Evolutionary conservation across 2,113 vertebrate species (phyloP), one percentile per base, ranked within the genome.

Genomic region (Myrmecobius fasciatus): DNA sequence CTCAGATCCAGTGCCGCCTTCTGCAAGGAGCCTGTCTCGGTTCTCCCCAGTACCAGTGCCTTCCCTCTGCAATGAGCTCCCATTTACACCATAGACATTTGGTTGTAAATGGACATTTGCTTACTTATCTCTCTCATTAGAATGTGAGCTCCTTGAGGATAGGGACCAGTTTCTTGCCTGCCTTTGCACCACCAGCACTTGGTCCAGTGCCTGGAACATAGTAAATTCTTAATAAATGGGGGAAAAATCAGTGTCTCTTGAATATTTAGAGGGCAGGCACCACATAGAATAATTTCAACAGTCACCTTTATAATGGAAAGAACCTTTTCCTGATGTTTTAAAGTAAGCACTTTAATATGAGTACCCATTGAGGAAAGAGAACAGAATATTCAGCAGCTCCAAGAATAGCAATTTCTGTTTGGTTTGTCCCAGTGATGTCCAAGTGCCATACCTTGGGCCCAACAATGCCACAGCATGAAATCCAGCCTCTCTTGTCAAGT

Each of bases 321-420:
- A 95, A 91, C 83, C 89, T n/a, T 22, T 94, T 11, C 67, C 94
- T 89, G 17, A 91, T 52, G 83, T 26, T 52, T 53, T 0, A 43
- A 11, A 46, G 54, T 93, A 93, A 95, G 36, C 28, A 92, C 8
- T 88, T 22, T n/a, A n/a, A 1, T 22, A 83, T 47, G 49, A 96
- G 20, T 95, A 94, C 52, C 90, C 14, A 96, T 1, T 89, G 25
- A 53, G 92, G 93, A 96, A 91, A 96, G 26, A 94, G n/a, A 94
- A 92, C 48, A 91, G 24, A 90, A 94, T 8, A 52, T 25, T 3
- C 67, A n/a, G 46, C 89, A 51, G 52, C 25, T 93, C 5, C 12
- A 90, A 95, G n/a, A 28, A 43, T 91, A 94, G 93, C 60, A 90
- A 26, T 83, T n/a, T 92, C 46, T 88, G 93, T 36, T 28, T 20